These are phyloP conservation scores for Ornithorhynchus anatinus DNA, from an alignment of 2,113 vertebrate genomes.

Conservation along the genomic window DNA sequence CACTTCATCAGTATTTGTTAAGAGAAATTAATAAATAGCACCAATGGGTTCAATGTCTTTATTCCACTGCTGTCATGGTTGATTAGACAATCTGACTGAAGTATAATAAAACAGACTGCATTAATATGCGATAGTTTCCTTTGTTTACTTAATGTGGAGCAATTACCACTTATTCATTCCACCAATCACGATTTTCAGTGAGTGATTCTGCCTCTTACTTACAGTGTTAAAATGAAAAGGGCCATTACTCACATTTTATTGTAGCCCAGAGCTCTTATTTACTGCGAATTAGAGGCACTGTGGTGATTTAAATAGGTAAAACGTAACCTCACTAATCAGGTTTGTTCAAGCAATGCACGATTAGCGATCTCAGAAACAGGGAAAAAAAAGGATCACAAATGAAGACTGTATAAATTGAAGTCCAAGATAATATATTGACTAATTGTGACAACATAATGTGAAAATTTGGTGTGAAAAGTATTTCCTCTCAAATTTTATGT, in stretches of 20 bases:
- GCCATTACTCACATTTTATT: slow-evolving; percentile 70
- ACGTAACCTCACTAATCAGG: slow-evolving; percentile 50
- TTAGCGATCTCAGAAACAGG: slow-evolving; percentile 44
- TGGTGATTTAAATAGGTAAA: slow-evolving; percentile 58
- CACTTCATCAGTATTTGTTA: slow-evolving; percentile 65
- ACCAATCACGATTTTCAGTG: slow-evolving; percentile 57
- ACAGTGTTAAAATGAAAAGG: slow-evolving; percentile 53
- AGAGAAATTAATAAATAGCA: slow-evolving; percentile 72
- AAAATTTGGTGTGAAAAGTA: not conserved
- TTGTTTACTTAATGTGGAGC: slow-evolving; percentile 68
- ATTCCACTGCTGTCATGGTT: slow-evolving; percentile 53
- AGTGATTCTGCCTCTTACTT: slow-evolving; percentile 58
- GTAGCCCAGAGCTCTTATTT: slow-evolving; percentile 61
- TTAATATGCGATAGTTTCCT: slow-evolving; percentile 57
- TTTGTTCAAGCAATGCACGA: slow-evolving; percentile 52
- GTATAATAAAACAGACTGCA: slow-evolving; percentile 57
- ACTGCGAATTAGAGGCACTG: slow-evolving; percentile 42
- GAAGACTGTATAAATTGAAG: slow-evolving; percentile 44
- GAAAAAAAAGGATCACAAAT: slow-evolving; percentile 41
- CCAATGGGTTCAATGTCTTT: slow-evolving; percentile 64
- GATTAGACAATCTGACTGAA: slow-evolving; percentile 63
- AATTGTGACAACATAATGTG: slow-evolving; percentile 22
- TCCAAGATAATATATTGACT: not conserved
- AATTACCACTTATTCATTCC: slow-evolving; percentile 67
- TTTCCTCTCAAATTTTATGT: slow-evolving; percentile 17